Conservation (phyloP, 64 coral and sea anemone genomes). For the Hydrozoanthus tunicans region DNA sequence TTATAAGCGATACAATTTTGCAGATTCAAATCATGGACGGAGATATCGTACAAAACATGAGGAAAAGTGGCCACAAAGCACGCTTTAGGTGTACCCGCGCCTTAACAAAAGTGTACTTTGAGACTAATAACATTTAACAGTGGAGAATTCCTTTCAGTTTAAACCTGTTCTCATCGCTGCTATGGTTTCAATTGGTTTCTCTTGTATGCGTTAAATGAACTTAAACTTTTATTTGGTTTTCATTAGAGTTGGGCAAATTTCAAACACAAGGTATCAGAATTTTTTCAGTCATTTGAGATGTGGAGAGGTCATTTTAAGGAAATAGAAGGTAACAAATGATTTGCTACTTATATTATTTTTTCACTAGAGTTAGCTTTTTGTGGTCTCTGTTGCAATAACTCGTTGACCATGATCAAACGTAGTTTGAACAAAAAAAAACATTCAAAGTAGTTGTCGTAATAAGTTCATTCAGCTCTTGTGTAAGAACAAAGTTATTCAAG, state of each 20-base stretch:
- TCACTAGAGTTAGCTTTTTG: not conserved
- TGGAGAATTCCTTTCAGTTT: not conserved
- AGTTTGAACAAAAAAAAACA: not conserved
- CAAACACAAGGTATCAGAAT: constrained; percentile 34
- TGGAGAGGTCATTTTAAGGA: constrained; percentile 46
- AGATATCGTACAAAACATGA: no score
- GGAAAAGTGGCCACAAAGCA: no score
- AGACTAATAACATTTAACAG: no score
- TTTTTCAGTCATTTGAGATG: constrained; percentile 38
- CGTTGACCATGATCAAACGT: not conserved
- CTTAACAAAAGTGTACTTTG: not conserved
- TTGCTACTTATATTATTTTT: not conserved
- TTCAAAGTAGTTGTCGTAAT: no score
- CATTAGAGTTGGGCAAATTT: constrained; percentile 40
- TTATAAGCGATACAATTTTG: no score
- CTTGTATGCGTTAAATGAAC: not conserved
- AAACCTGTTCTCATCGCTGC: not conserved
- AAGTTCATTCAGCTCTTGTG: no score
- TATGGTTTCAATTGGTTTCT: not conserved
- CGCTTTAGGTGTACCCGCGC: not conserved
- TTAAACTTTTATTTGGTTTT: not conserved
- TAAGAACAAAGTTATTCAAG: no score
- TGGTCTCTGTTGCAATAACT: not conserved
- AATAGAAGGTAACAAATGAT: constrained; percentile 11
- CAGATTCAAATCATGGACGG: no score